Evolutionary conservation across 2,113 vertebrate genomes (phyloP).

Genomic region (Phylloscopus trochilus): DNA sequence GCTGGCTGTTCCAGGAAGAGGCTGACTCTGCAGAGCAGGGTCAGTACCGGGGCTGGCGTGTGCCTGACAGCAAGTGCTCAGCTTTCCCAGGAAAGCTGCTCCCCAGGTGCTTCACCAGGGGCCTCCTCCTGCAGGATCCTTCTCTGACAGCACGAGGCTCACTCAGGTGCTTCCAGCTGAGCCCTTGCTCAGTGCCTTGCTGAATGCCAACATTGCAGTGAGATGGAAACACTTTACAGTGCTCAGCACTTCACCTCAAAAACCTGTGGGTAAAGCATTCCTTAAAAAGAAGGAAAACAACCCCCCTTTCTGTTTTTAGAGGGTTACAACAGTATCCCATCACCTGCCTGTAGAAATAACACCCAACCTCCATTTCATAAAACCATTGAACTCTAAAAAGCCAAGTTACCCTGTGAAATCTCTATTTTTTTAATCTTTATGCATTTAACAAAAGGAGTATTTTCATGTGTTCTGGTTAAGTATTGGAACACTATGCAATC

Average conservation of each 20-base stretch:
- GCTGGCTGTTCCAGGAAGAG: background rate
- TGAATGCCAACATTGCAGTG: accelerated
- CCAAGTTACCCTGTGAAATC: background rate
- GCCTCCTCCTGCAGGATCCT: background rate
- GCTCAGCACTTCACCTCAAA: background rate
- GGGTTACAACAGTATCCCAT: background rate
- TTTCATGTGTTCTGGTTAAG: background rate
- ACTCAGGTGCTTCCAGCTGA: background rate
- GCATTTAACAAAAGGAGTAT: background rate
- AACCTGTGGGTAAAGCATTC: background rate
- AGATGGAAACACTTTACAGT: background rate
- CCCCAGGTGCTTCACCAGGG: background rate
- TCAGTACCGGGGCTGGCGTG: accelerated
- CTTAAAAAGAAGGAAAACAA: background rate
- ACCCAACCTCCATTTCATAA: background rate
- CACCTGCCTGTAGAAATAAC: background rate
- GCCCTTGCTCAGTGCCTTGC: background rate
- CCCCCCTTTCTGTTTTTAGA: background rate
- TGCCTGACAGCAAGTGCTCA: accelerated
- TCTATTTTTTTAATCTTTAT: background rate
- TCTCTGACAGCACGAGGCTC: background rate
- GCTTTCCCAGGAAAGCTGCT: background rate
- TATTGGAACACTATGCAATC: background rate
- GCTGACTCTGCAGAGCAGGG: background rate
- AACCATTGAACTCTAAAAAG: background rate